Evolutionary conservation across 1,140 invertebrate species (phyloP).

Genomic region (Wasmannia auropunctata): DNA sequence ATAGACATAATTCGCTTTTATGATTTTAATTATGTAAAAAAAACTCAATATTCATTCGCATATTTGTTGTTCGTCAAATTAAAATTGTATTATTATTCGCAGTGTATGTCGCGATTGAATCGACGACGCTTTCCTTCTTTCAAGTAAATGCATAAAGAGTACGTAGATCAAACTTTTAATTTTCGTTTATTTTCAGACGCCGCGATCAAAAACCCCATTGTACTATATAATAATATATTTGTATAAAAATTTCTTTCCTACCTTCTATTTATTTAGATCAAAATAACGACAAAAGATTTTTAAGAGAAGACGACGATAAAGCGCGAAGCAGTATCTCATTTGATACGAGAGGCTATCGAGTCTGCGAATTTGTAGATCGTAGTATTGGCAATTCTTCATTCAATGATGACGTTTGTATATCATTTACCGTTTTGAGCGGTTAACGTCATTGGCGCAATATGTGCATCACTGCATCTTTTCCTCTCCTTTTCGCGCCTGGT

Average conservation of each 20-base stretch:
- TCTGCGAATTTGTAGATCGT: background rate
- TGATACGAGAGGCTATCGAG: conserved; percentile 21
- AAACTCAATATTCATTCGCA: background rate
- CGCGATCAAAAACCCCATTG: background rate
- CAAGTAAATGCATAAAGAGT: background rate
- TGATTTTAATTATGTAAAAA: background rate
- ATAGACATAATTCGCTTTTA: background rate
- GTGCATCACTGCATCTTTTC: background rate
- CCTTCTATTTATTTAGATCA: background rate
- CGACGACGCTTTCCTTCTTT: background rate
- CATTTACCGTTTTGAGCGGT: background rate
- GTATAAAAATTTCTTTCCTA: background rate
- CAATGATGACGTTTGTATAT: background rate
- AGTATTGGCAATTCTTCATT: background rate
- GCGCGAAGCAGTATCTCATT: background rate
- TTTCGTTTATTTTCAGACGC: background rate
- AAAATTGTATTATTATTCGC: background rate
- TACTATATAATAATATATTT: no score
- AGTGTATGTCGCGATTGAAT: background rate
- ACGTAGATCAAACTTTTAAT: no score
- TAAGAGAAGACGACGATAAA: no score
- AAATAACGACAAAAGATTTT: background rate
- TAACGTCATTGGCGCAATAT: background rate
- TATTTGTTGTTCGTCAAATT: background rate
- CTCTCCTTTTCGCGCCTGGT: background rate